These are phyloP conservation scores for Leptinotarsa lineolata DNA, from an alignment of 1,140 invertebrate species.

Conservation along the genomic window DNA sequence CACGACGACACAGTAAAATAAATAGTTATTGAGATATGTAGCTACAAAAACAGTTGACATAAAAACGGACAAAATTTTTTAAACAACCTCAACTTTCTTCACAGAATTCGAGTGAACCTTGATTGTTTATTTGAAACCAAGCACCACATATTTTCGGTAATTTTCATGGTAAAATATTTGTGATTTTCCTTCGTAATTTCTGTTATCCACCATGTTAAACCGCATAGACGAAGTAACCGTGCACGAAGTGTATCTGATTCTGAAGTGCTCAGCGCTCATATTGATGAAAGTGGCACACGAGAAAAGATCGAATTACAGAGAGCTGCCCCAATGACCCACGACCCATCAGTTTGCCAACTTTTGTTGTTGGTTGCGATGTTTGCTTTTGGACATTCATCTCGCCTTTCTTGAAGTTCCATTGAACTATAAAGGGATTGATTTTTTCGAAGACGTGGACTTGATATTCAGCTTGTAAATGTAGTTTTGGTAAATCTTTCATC, in stretches of 20 bases:
- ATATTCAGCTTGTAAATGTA: background rate
- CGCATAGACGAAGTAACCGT: constrained; percentile 1
- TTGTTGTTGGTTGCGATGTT: background rate
- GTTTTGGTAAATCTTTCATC: no score
- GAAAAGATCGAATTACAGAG: constrained; percentile 3
- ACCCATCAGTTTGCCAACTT: background rate
- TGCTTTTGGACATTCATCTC: background rate
- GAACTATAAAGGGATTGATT: background rate
- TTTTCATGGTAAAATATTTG: no score
- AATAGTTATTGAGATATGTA: no score
- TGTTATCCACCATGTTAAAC: background rate
- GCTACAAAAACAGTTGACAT: no score
- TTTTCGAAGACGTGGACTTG: background rate
- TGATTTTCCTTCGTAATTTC: background rate
- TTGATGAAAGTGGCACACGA: background rate
- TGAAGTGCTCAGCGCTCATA: background rate
- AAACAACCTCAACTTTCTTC: no score
- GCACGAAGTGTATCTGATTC: constrained; percentile 2
- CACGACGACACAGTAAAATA: no score
- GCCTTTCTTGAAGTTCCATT: background rate
- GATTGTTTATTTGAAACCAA: no score
- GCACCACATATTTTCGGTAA: no score
- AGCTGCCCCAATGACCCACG: constrained; percentile 7
- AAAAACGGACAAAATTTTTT: no score
- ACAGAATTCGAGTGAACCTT: no score